Conservation (phyloP, 2,888 invertebrate genomes). For the Cremastinae sp. region DNA sequence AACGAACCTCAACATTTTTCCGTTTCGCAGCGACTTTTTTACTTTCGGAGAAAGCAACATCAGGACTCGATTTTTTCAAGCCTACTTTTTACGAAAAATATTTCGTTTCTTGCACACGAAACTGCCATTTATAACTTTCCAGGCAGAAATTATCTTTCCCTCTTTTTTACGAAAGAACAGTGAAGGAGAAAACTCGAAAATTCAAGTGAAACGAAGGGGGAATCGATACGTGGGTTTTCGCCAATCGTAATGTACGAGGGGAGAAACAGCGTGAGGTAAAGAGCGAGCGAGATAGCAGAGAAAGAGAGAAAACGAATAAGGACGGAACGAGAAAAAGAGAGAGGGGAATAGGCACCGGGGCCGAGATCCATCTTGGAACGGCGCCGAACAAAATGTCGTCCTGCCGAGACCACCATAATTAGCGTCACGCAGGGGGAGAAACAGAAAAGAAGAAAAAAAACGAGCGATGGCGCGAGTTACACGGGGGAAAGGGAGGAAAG, state of each 20-base stretch:
- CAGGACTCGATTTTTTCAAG: no score
- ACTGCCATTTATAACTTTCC: neutral
- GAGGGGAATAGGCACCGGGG: slow-evolving; percentile 51
- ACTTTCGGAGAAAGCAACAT: no score
- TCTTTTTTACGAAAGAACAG: slow-evolving; percentile 8
- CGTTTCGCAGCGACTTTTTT: slow-evolving; percentile 15
- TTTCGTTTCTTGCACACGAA: no score
- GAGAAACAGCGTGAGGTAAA: slow-evolving; percentile 9
- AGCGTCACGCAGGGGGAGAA: slow-evolving; percentile 66
- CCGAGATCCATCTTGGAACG: slow-evolving; percentile 74
- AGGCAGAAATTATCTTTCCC: neutral
- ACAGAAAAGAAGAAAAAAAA: slow-evolving; percentile 25
- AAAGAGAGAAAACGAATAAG: slow-evolving; percentile 45
- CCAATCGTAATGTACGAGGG: slow-evolving; percentile 46
- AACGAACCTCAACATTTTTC: slow-evolving; percentile 7
- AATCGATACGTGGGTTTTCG: slow-evolving; percentile 55
- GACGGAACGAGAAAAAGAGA: slow-evolving; percentile 32
- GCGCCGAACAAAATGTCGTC: slow-evolving; percentile 79
- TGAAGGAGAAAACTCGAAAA: slow-evolving; percentile 44
- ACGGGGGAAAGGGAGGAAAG: slow-evolving; percentile 23
- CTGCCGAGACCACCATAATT: slow-evolving; percentile 78
- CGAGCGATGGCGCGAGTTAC: slow-evolving; percentile 25
- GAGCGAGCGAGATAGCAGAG: slow-evolving; percentile 23
- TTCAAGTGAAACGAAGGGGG: slow-evolving; percentile 42
- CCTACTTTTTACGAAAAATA: no score